Base-by-base conservation (phyloP, 2,888 invertebrate species). In the Leptothorax acervorum region DNA sequence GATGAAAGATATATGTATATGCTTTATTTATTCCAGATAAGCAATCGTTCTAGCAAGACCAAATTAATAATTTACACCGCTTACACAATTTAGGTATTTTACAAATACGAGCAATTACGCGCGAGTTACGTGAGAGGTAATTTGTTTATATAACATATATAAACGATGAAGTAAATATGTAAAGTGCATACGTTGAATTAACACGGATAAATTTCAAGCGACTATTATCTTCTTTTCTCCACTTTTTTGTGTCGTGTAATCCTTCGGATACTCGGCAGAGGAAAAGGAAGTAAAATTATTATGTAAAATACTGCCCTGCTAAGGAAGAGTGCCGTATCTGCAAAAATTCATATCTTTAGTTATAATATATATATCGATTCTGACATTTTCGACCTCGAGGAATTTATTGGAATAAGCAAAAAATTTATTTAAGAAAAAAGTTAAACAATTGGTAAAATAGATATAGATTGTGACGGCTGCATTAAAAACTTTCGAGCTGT, bases 1-100 rank as follows among this genome's bases (percentile, higher is more conserved):
- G 18, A 42, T 53, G 4, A 66, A 66, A 28, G 53, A 42, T 57
- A 39, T 3, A 45, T 31, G 28, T n/a, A 8, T 12, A 15, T n/a
- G 9, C 8, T 62, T 74, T 18, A 45, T 48, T 75, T 51, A 51
- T 75, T 35, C 2, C 23, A 31, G 15, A 62, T 55, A 62, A 75
- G n/a, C n/a, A 15, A 12, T 23, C 28, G 11, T 62, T 45, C n/a
- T n/a, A 62, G 3, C 28, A 62, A 62, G 3, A 62, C 31, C 23
- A 28, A 42, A 66, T 66, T 66, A 48, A 73, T 60, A 62, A n/a
- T 74, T 74, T 1, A 45, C 18, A 18, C 12, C 15, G 23, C 28
- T 45, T 57, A 35, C 3, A 57, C 9, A 60, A 0, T 5, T 31
- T 3, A 28, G 12, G 3, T n/a, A 6, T n/a, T 45, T 62, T n/a